Conservation (phyloP, 2,888 invertebrate species). For the Scrobipalpa atriplicella region DNA sequence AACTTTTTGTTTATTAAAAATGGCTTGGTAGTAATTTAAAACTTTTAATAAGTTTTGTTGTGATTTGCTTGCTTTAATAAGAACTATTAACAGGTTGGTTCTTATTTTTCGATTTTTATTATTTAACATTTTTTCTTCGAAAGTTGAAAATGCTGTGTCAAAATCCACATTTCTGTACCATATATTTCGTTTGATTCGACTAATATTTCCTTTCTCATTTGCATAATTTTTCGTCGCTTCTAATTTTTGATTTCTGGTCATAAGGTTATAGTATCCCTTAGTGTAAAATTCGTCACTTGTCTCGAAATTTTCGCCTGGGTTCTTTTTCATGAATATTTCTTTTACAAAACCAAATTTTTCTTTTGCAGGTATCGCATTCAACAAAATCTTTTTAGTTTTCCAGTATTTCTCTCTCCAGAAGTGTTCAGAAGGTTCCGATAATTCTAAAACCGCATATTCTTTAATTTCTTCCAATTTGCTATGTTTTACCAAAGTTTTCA, state of each 20-base stretch:
- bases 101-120: constrained; percentile 47
- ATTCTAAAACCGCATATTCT: constrained; percentile 34
- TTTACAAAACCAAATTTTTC: constrained; percentile 41
- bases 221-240: constrained; percentile 59
- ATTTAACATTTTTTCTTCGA: constrained; percentile 48
- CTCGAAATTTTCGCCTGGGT: constrained; percentile 42
- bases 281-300: constrained; percentile 46
- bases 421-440: constrained; percentile 34
- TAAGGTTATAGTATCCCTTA: constrained; percentile 43
- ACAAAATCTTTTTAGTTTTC: constrained; percentile 35
- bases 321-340: constrained; percentile 39
- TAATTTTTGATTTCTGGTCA: constrained; percentile 48
- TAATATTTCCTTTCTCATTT: constrained; percentile 30
- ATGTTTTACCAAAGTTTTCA: constrained; percentile 43
- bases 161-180: constrained; percentile 61
- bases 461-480: constrained; percentile 51
- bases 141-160: constrained; percentile 48
- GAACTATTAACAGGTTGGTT: constrained; percentile 48
- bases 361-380: constrained; percentile 40
- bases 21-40: constrained; percentile 31
- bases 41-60: background rate
- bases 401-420: constrained; percentile 43
- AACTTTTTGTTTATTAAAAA: constrained; percentile 56
- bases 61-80: constrained; percentile 32
- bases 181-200: constrained; percentile 27